Percentiles rank a stretch among this genome's conserved stretches.
phyloP scores from a whole-genome alignment of 2,797 vertebrate genomes.

The Esox lucius region DNA sequence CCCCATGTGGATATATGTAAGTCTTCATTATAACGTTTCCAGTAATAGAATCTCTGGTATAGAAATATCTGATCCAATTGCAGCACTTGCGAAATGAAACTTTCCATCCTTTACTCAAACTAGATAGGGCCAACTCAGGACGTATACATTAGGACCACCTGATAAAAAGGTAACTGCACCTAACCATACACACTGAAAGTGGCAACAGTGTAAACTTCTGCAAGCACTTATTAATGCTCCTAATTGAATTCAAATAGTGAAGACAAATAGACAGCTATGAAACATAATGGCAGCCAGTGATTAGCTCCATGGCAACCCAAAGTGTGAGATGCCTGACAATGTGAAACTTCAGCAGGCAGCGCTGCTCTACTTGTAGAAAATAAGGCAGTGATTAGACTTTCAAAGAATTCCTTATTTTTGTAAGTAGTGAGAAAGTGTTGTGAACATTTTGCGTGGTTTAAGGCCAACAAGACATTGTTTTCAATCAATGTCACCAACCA shows the following conservation, averaged over 20 bases:
- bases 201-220: not conserved
- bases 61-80: not conserved
- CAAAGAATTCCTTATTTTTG: not conserved
- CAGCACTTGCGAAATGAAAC: not conserved
- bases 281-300: not conserved
- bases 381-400: not conserved
- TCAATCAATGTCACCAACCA: not conserved
- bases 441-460: constrained; percentile 5
- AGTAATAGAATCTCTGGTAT: not conserved
- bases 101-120: not conserved
- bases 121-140: not conserved
- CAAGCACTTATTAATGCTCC: not conserved
- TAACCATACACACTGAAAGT: not conserved
- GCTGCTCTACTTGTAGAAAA: not conserved
- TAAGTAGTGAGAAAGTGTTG: not conserved
- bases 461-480: constrained; percentile 1
- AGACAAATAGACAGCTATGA: not conserved
- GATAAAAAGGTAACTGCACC: not conserved
- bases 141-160: not conserved
- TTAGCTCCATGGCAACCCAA: constrained; percentile 37
- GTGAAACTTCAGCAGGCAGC: constrained; percentile 18
- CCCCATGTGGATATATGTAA: too few relatives aligned
- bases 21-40: not conserved
- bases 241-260: not conserved
- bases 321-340: constrained; percentile 25